These are phyloP conservation scores for Rhingia campestris DNA, from an alignment of 2,888 invertebrate genomes.

Conservation along the genomic window DNA sequence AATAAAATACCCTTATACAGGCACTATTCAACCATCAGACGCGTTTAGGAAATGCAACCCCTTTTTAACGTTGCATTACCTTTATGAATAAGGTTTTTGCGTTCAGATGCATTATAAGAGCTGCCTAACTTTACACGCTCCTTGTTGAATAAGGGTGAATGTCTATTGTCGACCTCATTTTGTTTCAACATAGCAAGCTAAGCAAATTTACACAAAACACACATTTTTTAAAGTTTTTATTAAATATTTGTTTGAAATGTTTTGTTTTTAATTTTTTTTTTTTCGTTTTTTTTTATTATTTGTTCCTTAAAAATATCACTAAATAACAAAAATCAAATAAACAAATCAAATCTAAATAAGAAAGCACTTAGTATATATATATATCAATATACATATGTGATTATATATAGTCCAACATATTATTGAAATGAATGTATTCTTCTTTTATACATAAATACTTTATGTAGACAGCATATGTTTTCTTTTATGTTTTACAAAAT, in stretches of 20 bases:
- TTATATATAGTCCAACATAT: neutral
- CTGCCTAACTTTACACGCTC: too few relatives aligned
- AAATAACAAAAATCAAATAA: slow-evolving; percentile 43
- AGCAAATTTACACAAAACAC: too few relatives aligned
- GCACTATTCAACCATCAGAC: too few relatives aligned
- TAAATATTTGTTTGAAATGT: slow-evolving; percentile 38
- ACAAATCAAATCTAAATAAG: neutral
- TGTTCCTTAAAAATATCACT: slow-evolving; percentile 43
- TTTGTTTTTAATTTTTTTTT: neutral
- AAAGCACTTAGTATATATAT: slow-evolving; percentile 23
- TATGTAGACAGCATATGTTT: neutral
- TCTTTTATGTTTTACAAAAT: slow-evolving; percentile 4
- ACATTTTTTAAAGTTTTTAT: slow-evolving; percentile 38
- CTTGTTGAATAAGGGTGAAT: too few relatives aligned
- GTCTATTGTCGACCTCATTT: too few relatives aligned
- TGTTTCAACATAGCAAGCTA: too few relatives aligned
- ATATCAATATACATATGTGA: neutral
- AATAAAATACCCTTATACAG: too few relatives aligned
- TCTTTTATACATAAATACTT: slow-evolving; percentile 23
- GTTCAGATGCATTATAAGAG: too few relatives aligned
- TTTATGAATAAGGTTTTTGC: too few relatives aligned
- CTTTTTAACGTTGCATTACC: too few relatives aligned
- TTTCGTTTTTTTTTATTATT: slow-evolving; percentile 11
- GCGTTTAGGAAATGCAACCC: too few relatives aligned
- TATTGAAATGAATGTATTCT: slow-evolving; percentile 20